phyloP scores from a whole-genome alignment of 2,888 invertebrate species.

The Ptychoptera albimana region DNA sequence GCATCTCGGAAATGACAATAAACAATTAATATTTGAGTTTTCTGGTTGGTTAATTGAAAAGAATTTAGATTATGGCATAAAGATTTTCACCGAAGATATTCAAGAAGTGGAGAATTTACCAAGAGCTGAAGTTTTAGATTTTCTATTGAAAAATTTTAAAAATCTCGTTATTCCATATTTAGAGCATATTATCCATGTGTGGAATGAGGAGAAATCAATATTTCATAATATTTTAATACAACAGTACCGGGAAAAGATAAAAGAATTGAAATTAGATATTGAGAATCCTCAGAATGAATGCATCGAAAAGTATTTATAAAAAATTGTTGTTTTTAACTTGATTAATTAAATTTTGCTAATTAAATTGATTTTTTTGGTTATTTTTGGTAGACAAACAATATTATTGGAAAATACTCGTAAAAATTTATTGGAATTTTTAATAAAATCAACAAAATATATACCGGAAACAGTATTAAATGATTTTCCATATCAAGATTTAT shows the following conservation, averaged over 20 bases:
- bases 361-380: not conserved
- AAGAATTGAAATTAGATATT: constrained; percentile 25
- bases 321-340: too few species aligned
- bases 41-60: constrained; percentile 81
- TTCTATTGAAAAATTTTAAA: constrained; percentile 66
- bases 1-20: constrained; percentile 61
- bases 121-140: constrained; percentile 75
- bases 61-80: constrained; percentile 77
- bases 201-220: constrained; percentile 70
- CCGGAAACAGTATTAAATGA: constrained; percentile 75
- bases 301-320: constrained; percentile 16
- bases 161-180: constrained; percentile 78
- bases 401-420: constrained; percentile 28
- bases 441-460: constrained; percentile 64
- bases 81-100: constrained; percentile 74
- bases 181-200: constrained; percentile 82
- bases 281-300: constrained; percentile 26
- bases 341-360: too few species aligned
- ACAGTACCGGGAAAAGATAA: constrained; percentile 68
- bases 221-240: constrained; percentile 86
- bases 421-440: constrained; percentile 60
- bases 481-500: constrained; percentile 69
- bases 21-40: constrained; percentile 85
- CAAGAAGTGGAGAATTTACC: constrained; percentile 81
- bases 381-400: constrained; percentile 13